phyloP scores from a whole-genome alignment of 2,797 vertebrate genomes.

The Eremophila alpestris region DNA sequence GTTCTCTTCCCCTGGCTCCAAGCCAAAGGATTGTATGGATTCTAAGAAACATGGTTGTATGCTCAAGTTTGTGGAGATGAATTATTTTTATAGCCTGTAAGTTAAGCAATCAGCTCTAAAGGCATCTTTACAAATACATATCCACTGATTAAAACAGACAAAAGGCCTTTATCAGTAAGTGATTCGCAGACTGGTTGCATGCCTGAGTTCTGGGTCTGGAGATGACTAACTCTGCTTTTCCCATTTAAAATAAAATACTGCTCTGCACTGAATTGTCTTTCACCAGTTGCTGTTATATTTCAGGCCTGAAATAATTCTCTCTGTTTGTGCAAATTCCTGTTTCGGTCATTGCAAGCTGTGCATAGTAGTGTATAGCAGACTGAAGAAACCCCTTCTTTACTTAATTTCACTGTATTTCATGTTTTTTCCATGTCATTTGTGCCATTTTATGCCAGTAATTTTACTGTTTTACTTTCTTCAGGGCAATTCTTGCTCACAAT shows the following conservation, averaged over 20 bases:
- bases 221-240: conserved; percentile 14
- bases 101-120: conserved; percentile 17
- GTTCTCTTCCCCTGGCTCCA: not conserved
- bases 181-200: not conserved
- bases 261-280: not conserved
- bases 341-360: not conserved
- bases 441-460: not conserved
- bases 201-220: not conserved
- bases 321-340: conserved; percentile 3
- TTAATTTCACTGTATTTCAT: not conserved
- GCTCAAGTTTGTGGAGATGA: not conserved
- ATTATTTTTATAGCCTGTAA: conserved; percentile 22
- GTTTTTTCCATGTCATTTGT: not conserved
- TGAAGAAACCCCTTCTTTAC: not conserved
- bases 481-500: not conserved
- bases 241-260: conserved; percentile 24
- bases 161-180: not conserved
- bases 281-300: not conserved
- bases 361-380: not conserved
- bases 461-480: not conserved
- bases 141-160: conserved; percentile 4
- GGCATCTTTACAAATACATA: not conserved
- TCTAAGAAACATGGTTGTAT: not conserved
- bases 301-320: conserved; percentile 41
- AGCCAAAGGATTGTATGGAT: not conserved